Evolutionary conservation across 2,888 invertebrate genomes (phyloP), one percentile per base, ranked within the genome.

Genomic region (Epicampocera succincta): DNA sequence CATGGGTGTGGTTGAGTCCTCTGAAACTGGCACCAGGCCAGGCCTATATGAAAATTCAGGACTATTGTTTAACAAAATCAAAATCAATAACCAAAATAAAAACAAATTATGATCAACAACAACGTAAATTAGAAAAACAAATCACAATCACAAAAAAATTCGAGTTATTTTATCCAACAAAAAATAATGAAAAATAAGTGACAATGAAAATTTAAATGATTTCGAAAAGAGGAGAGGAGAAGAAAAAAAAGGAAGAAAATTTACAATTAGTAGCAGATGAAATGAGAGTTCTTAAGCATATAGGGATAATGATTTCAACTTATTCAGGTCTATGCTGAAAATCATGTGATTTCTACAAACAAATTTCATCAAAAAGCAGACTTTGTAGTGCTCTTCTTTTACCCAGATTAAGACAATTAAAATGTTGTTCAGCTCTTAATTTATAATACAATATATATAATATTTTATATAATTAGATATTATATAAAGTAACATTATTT

Each of bases 1-100:
- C 87, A 86, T 85, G 80, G 88, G 86, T 77, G 89, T 86, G 40
- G 92, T 90, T 80, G 91, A 87, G 79, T 92, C 92, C 89, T 93
- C 93, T 40, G 93, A 92, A 86, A 94, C 93, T 80, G 93, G 93
- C 88, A 93, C 93, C 91, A 94, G 91, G 52, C 94, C 95, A 87
- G 94, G 93, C 92, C 95, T 95, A 93, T 95, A 95, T 94, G 95
- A 95, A 92, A 95, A 95, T 93, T 95, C 95, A 92, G 95, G 95
- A 93, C 95, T 95, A 93, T 93, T 86, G 56, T 82, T 82, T 66
- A 82, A 78, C 65, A 58, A 82, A 82, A 82, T 75, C 82, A 82
- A 74, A 82, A 65, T 29, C 29, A 78, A 76, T 58, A 58, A 65
- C 84, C 84, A 83, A 33, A 33, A 33, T 9, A 33, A 33, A 33